Evolutionary conservation across 1,140 invertebrate genomes (phyloP).

Genomic region (Papilio xuthus): DNA sequence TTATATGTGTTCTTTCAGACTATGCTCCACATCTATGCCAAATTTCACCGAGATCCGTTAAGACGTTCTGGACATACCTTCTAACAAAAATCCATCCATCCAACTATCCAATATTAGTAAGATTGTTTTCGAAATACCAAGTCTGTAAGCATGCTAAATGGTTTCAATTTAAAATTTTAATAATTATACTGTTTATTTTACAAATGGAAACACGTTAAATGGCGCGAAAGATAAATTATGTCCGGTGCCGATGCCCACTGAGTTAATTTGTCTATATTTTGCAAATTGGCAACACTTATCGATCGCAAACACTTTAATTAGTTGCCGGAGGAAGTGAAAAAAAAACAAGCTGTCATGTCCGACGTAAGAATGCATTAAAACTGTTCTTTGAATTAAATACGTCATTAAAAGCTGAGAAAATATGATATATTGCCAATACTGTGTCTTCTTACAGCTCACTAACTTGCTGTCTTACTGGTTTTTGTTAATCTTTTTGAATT

Average conservation of each 20-base stretch:
- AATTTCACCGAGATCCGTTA: no score
- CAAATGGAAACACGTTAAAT: slow-evolving; percentile 20
- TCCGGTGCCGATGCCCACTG: neutral
- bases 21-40: no score
- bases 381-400: slow-evolving; percentile 44
- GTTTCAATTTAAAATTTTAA: slow-evolving; percentile 5
- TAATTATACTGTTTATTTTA: slow-evolving; percentile 27
- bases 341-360: slow-evolving; percentile 37
- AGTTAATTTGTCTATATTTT: slow-evolving; percentile 36
- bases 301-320: slow-evolving; percentile 34
- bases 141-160: no score
- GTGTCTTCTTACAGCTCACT: slow-evolving; percentile 37
- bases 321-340: slow-evolving; percentile 29
- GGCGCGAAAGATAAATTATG: slow-evolving; percentile 27
- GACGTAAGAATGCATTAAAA: slow-evolving; percentile 44
- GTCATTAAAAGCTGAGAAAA: slow-evolving; percentile 46
- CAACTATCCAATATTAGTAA: no score
- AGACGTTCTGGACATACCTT: no score
- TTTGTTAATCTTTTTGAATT: slow-evolving; percentile 47
- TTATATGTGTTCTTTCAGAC: no score
- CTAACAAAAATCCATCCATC: no score
- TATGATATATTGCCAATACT: slow-evolving; percentile 43
- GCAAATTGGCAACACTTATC: slow-evolving; percentile 17
- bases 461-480: slow-evolving; percentile 15
- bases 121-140: no score